Evolutionary conservation across 2,888 invertebrate genomes (phyloP).

Genomic region (Dryomyza anilis): DNA sequence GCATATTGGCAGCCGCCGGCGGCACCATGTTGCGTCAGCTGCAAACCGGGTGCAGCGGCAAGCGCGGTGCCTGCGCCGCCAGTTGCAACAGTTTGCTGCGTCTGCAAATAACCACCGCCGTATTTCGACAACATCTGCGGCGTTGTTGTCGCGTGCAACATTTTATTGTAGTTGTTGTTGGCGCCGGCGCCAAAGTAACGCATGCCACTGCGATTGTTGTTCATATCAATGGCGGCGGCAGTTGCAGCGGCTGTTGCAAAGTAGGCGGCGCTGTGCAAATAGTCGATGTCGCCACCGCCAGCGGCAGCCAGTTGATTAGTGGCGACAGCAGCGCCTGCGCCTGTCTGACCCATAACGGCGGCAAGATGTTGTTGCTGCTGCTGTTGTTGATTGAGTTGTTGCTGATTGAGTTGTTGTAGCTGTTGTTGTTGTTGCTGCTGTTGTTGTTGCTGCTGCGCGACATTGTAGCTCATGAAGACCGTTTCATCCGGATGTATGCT

Average conservation of each 20-base stretch:
- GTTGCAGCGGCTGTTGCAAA: neutral
- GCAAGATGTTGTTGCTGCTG: conserved; percentile 34
- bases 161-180: conserved; percentile 17
- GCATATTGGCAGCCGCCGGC: conserved; percentile 43
- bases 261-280: neutral
- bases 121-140: conserved; percentile 29
- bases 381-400: conserved; percentile 16
- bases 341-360: neutral
- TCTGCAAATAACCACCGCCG: conserved; percentile 23
- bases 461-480: conserved; percentile 35
- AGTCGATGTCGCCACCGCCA: conserved; percentile 1
- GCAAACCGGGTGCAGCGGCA: conserved; percentile 31
- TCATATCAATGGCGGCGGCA: conserved; percentile 10
- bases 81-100: too few species aligned
- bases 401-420: conserved; percentile 23
- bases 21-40: conserved; percentile 27
- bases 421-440: conserved; percentile 25
- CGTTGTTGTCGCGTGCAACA: neutral
- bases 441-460: conserved; percentile 25
- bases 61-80: conserved; percentile 25
- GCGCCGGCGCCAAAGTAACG: conserved; percentile 33
- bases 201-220: conserved; percentile 10
- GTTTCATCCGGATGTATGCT: conserved; percentile 43
- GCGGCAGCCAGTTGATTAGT: conserved; percentile 8
- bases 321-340: neutral